These are phyloP conservation scores for Fistularia commersonii DNA, from an alignment of 2,797 vertebrate species.

Conservation along the genomic window DNA sequence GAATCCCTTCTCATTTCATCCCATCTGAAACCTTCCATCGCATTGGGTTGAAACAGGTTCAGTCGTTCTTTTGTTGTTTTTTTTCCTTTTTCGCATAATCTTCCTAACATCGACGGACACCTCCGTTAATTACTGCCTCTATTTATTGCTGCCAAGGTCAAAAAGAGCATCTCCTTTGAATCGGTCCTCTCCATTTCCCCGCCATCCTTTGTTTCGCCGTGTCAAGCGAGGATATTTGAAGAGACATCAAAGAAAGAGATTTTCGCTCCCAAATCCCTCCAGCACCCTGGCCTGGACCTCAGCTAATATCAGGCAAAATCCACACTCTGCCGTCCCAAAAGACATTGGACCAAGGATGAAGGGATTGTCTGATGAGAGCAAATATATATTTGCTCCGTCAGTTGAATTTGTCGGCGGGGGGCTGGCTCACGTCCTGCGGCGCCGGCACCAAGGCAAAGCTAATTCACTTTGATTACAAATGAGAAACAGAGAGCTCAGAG, in stretches of 20 bases:
- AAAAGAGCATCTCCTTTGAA: slow-evolving; percentile 28
- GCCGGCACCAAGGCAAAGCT: slow-evolving; percentile 27
- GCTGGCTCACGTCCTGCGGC: slow-evolving; percentile 37
- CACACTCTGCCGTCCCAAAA: slow-evolving; percentile 52
- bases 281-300: slow-evolving; percentile 36
- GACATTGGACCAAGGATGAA: slow-evolving; percentile 58
- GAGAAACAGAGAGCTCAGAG: slow-evolving; percentile 37
- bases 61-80: not conserved
- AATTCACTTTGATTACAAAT: slow-evolving; percentile 50
- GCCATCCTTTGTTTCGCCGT: slow-evolving; percentile 43
- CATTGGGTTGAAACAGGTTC: not conserved
- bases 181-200: slow-evolving; percentile 37
- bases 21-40: not conserved
- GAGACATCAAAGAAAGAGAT: slow-evolving; percentile 57
- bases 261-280: slow-evolving; percentile 56
- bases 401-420: slow-evolving; percentile 56
- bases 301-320: slow-evolving; percentile 61
- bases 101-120: too few species aligned
- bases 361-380: slow-evolving; percentile 61
- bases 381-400: slow-evolving; percentile 59
- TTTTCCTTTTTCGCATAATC: slow-evolving; percentile 1
- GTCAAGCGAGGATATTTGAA: slow-evolving; percentile 49
- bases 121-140: slow-evolving; percentile 6
- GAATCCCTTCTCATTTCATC: too few species aligned
- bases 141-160: slow-evolving; percentile 34